These are phyloP conservation scores for Circaetus cinerascens DNA, from an alignment of 2,113 vertebrate species.

Conservation along the genomic window DNA sequence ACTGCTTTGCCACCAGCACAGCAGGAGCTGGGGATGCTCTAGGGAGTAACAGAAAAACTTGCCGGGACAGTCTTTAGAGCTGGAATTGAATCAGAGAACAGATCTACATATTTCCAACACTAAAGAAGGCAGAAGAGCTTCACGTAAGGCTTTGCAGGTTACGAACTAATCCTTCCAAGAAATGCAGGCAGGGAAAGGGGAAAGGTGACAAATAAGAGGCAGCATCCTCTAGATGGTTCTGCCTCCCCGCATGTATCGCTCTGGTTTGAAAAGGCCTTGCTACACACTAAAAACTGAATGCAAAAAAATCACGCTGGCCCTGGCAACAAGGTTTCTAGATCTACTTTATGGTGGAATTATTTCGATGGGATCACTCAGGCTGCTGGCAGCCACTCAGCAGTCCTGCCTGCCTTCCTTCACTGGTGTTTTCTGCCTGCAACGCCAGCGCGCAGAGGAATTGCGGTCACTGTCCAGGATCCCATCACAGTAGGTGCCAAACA, in stretches of 20 bases:
- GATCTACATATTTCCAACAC: rapidly evolving
- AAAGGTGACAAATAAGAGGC: background rate
- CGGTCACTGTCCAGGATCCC: background rate
- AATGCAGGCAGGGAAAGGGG: background rate
- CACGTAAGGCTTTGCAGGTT: background rate
- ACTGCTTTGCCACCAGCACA: background rate
- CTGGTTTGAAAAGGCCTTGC: background rate
- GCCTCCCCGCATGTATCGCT: rapidly evolving
- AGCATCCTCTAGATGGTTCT: background rate
- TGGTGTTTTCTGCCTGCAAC: no score
- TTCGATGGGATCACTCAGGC: background rate
- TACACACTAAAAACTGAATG: background rate
- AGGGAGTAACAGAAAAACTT: background rate
- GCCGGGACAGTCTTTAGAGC: background rate
- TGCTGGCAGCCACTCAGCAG: background rate
- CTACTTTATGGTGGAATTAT: background rate
- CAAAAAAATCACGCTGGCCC: background rate
- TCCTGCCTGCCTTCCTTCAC: background rate
- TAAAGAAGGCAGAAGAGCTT: background rate
- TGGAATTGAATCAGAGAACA: background rate
- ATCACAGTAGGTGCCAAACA: background rate
- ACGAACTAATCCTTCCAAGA: background rate
- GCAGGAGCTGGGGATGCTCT: background rate
- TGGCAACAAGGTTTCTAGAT: background rate
- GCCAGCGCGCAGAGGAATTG: background rate